A percentile compares a stretch with the other conserved stretches of the same genome.
phyloP scores from a whole-genome alignment of 2,113 vertebrate genomes.

The Fulmarus glacialis region DNA sequence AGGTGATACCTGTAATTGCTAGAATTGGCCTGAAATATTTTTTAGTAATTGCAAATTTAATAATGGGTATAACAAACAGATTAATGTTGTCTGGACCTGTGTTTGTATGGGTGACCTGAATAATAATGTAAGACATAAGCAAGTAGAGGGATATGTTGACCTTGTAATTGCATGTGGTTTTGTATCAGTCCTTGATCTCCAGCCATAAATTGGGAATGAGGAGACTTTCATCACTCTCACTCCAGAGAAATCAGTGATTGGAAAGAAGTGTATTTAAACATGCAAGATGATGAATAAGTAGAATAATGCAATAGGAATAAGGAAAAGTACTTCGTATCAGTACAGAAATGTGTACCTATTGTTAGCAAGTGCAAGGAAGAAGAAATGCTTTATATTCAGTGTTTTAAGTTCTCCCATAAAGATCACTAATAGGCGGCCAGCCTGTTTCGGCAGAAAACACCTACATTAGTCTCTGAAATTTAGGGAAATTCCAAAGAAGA shows the following conservation, averaged over 20 bases:
- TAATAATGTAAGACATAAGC: background rate
- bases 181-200: background rate
- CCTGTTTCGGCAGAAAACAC: background rate
- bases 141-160: background rate
- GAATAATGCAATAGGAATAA: background rate
- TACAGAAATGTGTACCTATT: background rate
- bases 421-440: background rate
- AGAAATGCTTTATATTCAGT: background rate
- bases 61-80: background rate
- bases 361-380: background rate
- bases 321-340: rapidly evolving
- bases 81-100: background rate
- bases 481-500: background rate
- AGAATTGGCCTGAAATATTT: background rate
- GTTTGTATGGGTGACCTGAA: background rate
- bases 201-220: background rate
- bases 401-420: background rate
- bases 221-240: background rate
- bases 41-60: background rate
- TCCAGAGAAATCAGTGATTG: background rate
- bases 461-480: background rate
- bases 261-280: background rate
- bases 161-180: rapidly evolving
- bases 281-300: background rate
- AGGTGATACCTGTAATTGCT: background rate